These are phyloP conservation scores for Cataglyphis cursor DNA, from an alignment of 2,888 invertebrate species.

Conservation along the genomic window DNA sequence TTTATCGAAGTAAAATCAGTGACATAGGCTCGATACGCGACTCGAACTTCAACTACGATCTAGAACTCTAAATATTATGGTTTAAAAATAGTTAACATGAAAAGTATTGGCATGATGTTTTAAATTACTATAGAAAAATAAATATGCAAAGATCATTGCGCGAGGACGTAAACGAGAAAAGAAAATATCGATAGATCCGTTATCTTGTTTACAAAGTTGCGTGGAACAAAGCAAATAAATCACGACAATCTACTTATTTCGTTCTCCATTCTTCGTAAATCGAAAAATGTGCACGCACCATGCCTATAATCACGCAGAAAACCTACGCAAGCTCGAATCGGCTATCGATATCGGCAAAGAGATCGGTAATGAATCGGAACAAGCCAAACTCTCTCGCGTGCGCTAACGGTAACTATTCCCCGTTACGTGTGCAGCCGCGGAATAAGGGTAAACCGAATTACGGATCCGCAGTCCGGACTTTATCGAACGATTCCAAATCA, in stretches of 20 bases:
- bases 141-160: not conserved
- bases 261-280: not conserved
- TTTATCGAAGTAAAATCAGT: not conserved
- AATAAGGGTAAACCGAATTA: constrained; percentile 60
- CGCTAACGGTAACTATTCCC: constrained; percentile 82
- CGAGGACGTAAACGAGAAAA: not conserved
- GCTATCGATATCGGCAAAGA: constrained; percentile 68
- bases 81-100: not conserved
- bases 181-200: not conserved
- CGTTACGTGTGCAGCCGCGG: constrained; percentile 75
- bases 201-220: not conserved
- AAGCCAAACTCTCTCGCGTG: constrained; percentile 75
- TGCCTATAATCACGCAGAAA: not conserved
- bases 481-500: constrained; percentile 8
- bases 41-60: not conserved
- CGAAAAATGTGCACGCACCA: constrained; percentile 17
- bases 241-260: constrained; percentile 25
- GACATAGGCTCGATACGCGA: not conserved
- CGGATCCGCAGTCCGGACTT: constrained; percentile 25
- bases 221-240: constrained; percentile 2
- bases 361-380: constrained; percentile 81
- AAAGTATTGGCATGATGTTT: not conserved
- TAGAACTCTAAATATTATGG: not conserved
- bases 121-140: not conserved
- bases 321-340: constrained; percentile 8